Conservation (phyloP, 2,797 vertebrate genomes). For the Leucoraja ocellata region DNA sequence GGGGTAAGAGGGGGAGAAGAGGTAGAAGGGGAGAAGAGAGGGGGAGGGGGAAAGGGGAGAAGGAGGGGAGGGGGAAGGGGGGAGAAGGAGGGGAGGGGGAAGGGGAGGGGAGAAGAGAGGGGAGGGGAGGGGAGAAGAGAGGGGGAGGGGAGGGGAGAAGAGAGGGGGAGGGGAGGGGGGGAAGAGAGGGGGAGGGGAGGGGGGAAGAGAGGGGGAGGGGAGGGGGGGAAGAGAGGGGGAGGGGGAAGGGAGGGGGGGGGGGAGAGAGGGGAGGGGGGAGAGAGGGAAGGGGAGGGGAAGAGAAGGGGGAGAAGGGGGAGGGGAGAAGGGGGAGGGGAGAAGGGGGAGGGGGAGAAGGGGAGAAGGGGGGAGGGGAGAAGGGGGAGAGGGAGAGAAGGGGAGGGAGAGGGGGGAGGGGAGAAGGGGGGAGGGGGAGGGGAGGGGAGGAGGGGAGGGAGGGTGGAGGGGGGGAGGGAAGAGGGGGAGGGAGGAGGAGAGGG, state of each 20-base stretch:
- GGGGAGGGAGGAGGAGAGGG: neutral
- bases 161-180: no score
- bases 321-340: no score
- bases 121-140: neutral
- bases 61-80: no score
- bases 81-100: no score
- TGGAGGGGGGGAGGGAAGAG: neutral
- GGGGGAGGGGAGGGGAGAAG: no score
- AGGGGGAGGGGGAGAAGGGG: no score
- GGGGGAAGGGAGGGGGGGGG: neutral
- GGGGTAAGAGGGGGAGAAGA: no score
- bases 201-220: no score
- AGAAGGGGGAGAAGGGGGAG: no score
- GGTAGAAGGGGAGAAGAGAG: no score
- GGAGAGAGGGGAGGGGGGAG: neutral
- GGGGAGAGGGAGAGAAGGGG: neutral
- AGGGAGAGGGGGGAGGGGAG: neutral
- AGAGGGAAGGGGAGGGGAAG: neutral
- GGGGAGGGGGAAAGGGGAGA: no score
- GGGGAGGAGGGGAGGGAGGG: neutral
- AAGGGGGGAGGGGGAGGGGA: neutral
- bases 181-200: no score
- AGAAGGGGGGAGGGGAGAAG: neutral
- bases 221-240: neutral
- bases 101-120: neutral